Conservation (phyloP, 2,113 vertebrate genomes). For the Ascaphus truei region DNA sequence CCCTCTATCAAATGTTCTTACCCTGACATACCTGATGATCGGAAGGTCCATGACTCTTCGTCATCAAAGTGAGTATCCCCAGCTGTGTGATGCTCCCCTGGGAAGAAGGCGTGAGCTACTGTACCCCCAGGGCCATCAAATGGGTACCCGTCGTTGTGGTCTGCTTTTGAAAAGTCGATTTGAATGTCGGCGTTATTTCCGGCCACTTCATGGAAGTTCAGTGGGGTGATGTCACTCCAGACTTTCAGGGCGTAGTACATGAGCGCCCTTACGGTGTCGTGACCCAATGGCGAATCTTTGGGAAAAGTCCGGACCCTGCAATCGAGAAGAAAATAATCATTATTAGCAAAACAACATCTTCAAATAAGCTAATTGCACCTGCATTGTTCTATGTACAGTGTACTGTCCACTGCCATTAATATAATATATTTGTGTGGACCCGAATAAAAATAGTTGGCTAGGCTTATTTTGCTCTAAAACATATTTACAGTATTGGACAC, state of each 20-base stretch:
- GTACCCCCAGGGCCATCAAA: conserved; percentile 92
- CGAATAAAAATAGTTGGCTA: too few species aligned
- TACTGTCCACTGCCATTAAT: too few species aligned
- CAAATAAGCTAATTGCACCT: too few species aligned
- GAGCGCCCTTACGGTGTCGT: conserved; percentile 87
- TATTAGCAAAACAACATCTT: not conserved
- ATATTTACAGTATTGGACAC: too few species aligned
- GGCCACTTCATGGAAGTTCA: conserved; percentile 95
- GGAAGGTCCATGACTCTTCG: conserved; percentile 92
- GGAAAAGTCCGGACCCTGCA: conserved; percentile 87
- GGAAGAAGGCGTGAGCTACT: conserved; percentile 91
- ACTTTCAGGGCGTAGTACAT: conserved; percentile 95
- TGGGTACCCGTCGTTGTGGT: conserved; percentile 88
- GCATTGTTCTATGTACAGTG: too few species aligned
- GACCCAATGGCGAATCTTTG: conserved; percentile 78
- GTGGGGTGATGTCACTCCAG: conserved; percentile 90
- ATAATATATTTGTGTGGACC: too few species aligned
- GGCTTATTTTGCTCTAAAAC: too few species aligned
- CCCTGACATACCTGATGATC: conserved; percentile 75
- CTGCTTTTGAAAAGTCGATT: conserved; percentile 89
- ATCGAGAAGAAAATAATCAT: not conserved
- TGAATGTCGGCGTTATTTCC: conserved; percentile 88
- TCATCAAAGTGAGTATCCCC: conserved; percentile 94
- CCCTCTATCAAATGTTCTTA: not conserved
- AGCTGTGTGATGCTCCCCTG: conserved; percentile 78